phyloP scores from a whole-genome alignment of 2,113 vertebrate species.

The Brachypteracias leptosomus region DNA sequence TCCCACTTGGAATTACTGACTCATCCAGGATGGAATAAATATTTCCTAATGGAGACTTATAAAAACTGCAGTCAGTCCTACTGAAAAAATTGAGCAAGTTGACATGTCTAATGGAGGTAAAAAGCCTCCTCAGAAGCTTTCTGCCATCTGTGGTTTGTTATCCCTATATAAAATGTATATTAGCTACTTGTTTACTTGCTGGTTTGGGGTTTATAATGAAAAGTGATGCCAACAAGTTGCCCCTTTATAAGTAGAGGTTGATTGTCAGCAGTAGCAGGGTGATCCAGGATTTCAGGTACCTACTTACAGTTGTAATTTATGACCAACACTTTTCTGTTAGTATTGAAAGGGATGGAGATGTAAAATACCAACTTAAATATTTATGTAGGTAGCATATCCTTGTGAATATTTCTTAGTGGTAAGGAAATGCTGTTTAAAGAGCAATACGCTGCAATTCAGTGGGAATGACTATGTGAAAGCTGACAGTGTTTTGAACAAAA shows the following conservation, averaged over 20 bases:
- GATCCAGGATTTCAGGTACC: background rate
- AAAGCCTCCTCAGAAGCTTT: background rate
- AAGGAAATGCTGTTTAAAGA: slow-evolving; percentile 41
- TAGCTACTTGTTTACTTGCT: background rate
- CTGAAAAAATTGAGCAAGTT: background rate
- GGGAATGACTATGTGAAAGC: slow-evolving; percentile 57
- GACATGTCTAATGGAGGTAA: background rate
- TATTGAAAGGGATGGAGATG: background rate
- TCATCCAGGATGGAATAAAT: background rate
- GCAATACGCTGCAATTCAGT: slow-evolving; percentile 20
- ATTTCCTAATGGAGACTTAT: slow-evolving; percentile 5
- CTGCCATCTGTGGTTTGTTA: background rate
- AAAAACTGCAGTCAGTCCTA: background rate
- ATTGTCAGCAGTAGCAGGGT: background rate
- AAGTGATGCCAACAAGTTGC: background rate
- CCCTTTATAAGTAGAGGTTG: background rate
- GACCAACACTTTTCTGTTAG: background rate
- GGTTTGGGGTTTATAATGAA: background rate
- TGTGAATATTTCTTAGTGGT: background rate
- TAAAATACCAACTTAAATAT: slow-evolving; percentile 46
- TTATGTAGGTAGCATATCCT: slow-evolving; percentile 34
- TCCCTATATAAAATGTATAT: background rate
- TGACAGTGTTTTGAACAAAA: slow-evolving; percentile 61
- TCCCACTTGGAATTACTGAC: background rate
- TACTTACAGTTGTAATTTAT: background rate